Evolutionary conservation across 2,113 vertebrate species (phyloP), one percentile per base, ranked within the genome.

Genomic region (Phainopepla nitens): DNA sequence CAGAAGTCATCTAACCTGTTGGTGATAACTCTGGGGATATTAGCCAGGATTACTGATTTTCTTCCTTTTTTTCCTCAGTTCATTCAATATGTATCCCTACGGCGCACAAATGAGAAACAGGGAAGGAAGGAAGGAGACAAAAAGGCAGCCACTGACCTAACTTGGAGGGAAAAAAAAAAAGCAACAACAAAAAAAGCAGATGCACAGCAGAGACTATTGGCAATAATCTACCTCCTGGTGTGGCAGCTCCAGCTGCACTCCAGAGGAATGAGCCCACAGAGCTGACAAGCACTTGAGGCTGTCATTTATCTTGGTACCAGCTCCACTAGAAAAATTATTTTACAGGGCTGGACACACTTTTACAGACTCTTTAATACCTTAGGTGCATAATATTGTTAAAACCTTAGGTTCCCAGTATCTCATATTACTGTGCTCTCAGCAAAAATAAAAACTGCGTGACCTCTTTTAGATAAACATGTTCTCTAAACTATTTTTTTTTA

Each of bases 71-170:
- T 82, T 79, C 36, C 23, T 84, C 15, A 13, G 23, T 64, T 94
- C 39, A 45, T 70, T 71, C 80, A 51, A 14, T 66, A 58, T 31
- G 29, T 68, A 71, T 42, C 82, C 86, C 78, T 47, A 76, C 0
- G 1, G 78, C 0, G 0, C 15, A 11, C 16, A 89, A 81, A 56
- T 31, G 31, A 89, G 47, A 80, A 91, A 8, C 21, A 79, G 47
- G 54, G 70, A 83, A 87, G 20, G 70, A 83, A 87, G 20, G 76
- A 56, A 79, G 44, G 29, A 93, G 61, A 93, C 73, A 87, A 87
- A 95, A 96, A 96, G 47, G 61, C 84, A 89, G 57, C 24, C 92
- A 79, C 57, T 68, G 53, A 91, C 78, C 93, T 93, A 91, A 93
- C 36, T 3, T 50, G 2, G 51, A 51, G 18, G 20, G 50, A 6